Base-by-base conservation (phyloP, 2,888 invertebrate species). In the Nymphalis polychloros region DNA sequence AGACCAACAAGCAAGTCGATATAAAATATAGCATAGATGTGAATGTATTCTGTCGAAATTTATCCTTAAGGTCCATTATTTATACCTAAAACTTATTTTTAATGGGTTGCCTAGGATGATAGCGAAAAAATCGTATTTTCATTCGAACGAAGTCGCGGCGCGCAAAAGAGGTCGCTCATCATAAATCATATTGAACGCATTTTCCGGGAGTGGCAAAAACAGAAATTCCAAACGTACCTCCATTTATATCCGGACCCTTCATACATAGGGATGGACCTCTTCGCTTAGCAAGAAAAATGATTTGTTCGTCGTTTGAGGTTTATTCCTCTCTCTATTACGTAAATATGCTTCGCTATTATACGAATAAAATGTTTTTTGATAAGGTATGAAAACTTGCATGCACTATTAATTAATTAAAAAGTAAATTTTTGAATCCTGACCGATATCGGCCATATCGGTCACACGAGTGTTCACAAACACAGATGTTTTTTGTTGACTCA, bases 221-320 rank as follows among this genome's bases (percentile, higher is more conserved):
- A 76, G 60, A 61, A 48, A 63, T 63, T 62, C 52, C 49, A 48
- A 23, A 49, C 52, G 53, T 57, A 67, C 72, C 73, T 72, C 67
- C 72, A 73, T 72, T 72, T 75, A 72, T 71, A 71, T 69, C 71
- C 73, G 65, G 71, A 70, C 72, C 75, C 74, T 75, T 72, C 73
- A 74, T 70, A 65, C 75, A 72, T 75, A 76, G 71, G 73, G 71
- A 74, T 75, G 72, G 72, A 52, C 67, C 68, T 48, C 41, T 52
- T 55, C 57, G 57, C 70, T 72, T 63, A 67, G 67, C 52, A 70
- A 67, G 73, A 72, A 75, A 75, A 73, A 74, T 73, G 71, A 72
- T 76, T 75, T 75, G 72, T 75, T 70, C 70, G 53, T 63, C 67
- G 47, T 68, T 65, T 65, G 48, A 62, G 57, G 64, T 62, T 60